Base-by-base conservation (phyloP, 2,888 invertebrate species). In the Poecilus cupreus region DNA sequence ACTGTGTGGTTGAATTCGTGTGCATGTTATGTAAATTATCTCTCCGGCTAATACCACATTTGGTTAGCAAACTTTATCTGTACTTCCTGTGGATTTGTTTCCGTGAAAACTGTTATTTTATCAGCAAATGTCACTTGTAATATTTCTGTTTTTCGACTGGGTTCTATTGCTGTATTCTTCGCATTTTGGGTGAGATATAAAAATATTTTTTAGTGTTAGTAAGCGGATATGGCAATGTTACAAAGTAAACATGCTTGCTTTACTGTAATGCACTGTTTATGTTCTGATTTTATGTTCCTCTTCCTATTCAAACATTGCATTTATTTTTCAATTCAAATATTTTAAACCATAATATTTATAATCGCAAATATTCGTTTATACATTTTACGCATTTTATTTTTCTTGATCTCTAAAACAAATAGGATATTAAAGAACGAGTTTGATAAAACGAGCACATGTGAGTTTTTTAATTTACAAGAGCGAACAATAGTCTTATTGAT, bases 1-100 rank as follows among this genome's bases (percentile, higher is more conserved):
- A 0, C 8, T 32, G 8, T 32, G 8, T 32, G 32, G 32, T 32
- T 32, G 32, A 49, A 49, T 74, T 74, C 24, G 46, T 74, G 74
- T 49, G 20, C 24, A 39, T 49, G 39, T 74, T 74, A 74, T 46
- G 74, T 74, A 74, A 22, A 57, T 76, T 57, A 54, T 76, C 51
- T 76, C 51, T 76, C 24, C 6, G 22, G 24, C 51, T 75, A 24
- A 10, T 51, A 22, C 72, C 20, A 26, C 26, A 26, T 60, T 26
- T 60, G 32, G 60, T 60, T 60, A 11, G 32, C 32, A 60, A 60
- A 60, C 60, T 60, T 46, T 60, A 60, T 60, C 60, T 60, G 22
- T 57, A 60, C 60, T 60, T 60, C 60, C 60, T 60, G 60, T 26
- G 26, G 32, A 60, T 60, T 54, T 26, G 13, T 60, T 60, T 60